Evolutionary conservation across 1,140 invertebrate species (phyloP), one percentile per base, ranked within the genome.

Genomic region (Pseudobourletiella spinata): DNA sequence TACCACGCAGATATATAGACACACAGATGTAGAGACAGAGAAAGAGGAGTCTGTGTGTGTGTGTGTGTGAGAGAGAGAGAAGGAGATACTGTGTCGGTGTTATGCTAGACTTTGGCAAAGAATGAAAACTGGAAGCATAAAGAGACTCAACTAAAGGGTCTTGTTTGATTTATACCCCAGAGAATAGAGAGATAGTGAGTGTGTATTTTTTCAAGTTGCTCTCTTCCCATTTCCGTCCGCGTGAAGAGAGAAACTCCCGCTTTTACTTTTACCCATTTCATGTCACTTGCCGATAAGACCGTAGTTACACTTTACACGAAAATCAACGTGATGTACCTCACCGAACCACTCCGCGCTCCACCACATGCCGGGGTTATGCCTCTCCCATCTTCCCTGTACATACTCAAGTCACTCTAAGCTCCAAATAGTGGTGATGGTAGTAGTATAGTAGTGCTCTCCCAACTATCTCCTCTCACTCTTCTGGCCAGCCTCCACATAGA

Each of bases 201-300:
- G 30, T 48, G 46, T 64, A 57, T 59, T 64, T 51, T 57, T 51
- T 57, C 54, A 56, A 54, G 55, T 57, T 51, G 61, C 30, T 59
- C 64, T 62, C 66, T 68, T 68, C 66, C 66, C 66, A 68, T 68
- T 68, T 68, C 66, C 66, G 66, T 51, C 51, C 44, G 50, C 42
- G 56, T 68, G 63, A 58, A 46, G 44, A 57, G 44, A 57, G 59
- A 46, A 43, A 58, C 51, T 29, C 44, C 44, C 39, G 55, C 61
- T 46, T 51, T 48, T 48, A 48, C 44, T 48, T 48, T 48, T 48
- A 54, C 42, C 58, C 58, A 61, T 65, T 65, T 65, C 64, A 65
- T 65, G 64, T 65, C 64, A 61, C 42, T 20, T 14, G 39, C 51
- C 61, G 64, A 65, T 65, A 65, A 65, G 64, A 56, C 4, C 8